Evolutionary conservation across 2,113 vertebrate genomes (phyloP).

Genomic region (Pollimyrus isidori): DNA sequence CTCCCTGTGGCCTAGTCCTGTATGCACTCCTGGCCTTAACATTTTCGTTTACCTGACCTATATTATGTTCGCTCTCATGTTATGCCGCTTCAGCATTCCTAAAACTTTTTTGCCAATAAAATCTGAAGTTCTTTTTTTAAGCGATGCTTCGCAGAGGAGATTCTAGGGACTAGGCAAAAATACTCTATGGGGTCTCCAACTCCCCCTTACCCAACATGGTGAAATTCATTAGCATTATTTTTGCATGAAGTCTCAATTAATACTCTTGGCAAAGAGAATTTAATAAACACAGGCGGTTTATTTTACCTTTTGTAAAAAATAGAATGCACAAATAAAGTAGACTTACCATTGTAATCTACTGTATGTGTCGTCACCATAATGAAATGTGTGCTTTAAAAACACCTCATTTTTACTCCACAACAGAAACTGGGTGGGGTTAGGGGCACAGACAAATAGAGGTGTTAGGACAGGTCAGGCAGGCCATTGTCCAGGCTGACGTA

Average conservation of each 20-base stretch:
- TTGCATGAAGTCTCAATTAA: neutral
- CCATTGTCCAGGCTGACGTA: neutral
- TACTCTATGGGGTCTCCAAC: neutral
- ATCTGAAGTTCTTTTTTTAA: neutral
- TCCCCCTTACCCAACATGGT: neutral
- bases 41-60: neutral
- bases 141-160: neutral
- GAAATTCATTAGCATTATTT: neutral
- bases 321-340: neutral
- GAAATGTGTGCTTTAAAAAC: neutral
- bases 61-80: neutral
- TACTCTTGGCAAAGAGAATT: neutral
- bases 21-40: neutral
- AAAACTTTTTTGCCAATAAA: neutral
- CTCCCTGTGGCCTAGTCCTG: neutral
- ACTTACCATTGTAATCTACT: neutral
- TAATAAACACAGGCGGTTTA: neutral
- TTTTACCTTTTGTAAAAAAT: neutral
- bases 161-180: neutral
- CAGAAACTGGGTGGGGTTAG: neutral
- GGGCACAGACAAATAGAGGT: neutral
- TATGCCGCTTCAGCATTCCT: neutral
- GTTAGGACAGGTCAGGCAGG: neutral
- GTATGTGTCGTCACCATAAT: neutral
- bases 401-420: neutral